A percentile compares a stretch with the other conserved stretches of the same genome.
Conservation (phyloP, 2,888 invertebrate genomes). For the Lymantria dispar region DNA sequence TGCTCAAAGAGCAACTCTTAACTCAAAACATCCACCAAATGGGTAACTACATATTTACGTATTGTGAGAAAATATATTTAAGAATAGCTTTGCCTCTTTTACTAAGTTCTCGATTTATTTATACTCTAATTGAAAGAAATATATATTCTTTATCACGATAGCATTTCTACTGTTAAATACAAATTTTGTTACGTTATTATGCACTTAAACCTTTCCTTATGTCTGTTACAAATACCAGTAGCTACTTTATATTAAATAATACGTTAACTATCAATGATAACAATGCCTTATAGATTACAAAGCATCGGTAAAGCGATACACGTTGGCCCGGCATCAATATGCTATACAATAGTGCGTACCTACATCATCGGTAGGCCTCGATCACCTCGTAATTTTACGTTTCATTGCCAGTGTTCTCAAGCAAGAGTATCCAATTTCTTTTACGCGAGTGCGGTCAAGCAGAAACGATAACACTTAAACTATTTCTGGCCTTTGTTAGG, state of each 20-base stretch:
- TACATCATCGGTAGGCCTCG: slow-evolving; percentile 52
- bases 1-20: too few relatives aligned
- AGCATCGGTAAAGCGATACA: slow-evolving; percentile 35
- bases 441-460: slow-evolving; percentile 63
- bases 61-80: too few relatives aligned
- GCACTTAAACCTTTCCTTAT: too few relatives aligned
- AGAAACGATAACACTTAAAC: slow-evolving; percentile 66
- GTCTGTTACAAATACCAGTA: slow-evolving; percentile 30
- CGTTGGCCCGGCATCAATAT: slow-evolving; percentile 28
- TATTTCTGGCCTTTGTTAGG: slow-evolving; percentile 55
- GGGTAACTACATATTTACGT: too few relatives aligned
- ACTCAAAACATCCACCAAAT: too few relatives aligned
- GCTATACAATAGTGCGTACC: slow-evolving; percentile 30
- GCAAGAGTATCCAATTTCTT: slow-evolving; percentile 74
- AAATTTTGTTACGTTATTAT: too few relatives aligned
- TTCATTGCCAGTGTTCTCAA: slow-evolving; percentile 69
- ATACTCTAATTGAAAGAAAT: too few relatives aligned
- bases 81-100: too few relatives aligned
- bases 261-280: slow-evolving; percentile 54
- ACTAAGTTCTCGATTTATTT: too few relatives aligned
- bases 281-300: slow-evolving; percentile 53
- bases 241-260: slow-evolving; percentile 55
- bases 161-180: too few relatives aligned
- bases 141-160: too few relatives aligned
- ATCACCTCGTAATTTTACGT: slow-evolving; percentile 71